Evolutionary conservation across 2,113 vertebrate species (phyloP).

Genomic region (Alectura lathami): DNA sequence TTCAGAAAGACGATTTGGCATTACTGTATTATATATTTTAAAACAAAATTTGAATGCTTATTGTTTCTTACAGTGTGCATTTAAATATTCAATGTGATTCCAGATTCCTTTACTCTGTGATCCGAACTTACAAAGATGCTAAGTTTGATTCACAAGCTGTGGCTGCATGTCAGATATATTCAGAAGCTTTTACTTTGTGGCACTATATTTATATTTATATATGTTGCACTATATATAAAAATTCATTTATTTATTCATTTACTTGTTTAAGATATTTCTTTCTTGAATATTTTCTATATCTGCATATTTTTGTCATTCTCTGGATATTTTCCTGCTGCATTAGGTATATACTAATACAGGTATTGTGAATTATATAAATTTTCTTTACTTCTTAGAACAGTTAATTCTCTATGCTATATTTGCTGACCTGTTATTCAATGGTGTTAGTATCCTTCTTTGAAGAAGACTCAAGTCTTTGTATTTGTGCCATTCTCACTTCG

Average conservation of each 20-base stretch:
- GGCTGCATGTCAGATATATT: neutral
- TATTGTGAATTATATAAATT: neutral
- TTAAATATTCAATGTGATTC: neutral
- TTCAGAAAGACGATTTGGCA: neutral
- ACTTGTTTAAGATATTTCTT: neutral
- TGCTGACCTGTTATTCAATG: neutral
- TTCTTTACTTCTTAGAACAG: neutral
- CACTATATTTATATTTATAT: no score
- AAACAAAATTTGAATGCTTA: neutral
- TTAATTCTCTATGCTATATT: neutral
- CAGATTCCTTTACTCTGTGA: neutral
- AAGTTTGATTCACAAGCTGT: neutral
- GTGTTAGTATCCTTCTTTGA: neutral
- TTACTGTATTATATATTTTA: neutral
- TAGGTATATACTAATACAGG: neutral
- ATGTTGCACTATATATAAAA: neutral
- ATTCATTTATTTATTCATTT: neutral
- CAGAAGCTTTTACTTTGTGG: neutral
- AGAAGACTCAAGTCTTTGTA: neutral
- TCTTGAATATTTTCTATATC: neutral
- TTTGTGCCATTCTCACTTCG: neutral
- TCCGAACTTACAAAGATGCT: neutral
- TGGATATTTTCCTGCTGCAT: neutral
- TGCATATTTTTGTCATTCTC: neutral
- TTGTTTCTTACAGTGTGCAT: neutral